Evolutionary conservation across 2,113 vertebrate species (phyloP).

Genomic region (Meleagris gallopavo): DNA sequence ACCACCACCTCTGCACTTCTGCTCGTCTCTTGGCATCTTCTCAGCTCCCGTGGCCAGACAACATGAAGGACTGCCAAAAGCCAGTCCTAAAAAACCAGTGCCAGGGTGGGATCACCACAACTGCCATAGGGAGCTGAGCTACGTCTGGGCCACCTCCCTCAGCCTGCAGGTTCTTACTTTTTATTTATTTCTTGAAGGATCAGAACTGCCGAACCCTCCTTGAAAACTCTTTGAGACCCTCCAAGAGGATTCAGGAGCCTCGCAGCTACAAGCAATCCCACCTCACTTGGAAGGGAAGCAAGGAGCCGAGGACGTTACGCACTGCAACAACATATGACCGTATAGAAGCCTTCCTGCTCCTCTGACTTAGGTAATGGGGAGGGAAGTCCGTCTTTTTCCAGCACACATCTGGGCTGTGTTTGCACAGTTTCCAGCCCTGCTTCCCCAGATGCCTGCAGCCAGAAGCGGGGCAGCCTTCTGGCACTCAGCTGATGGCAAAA

Average conservation of each 20-base stretch:
- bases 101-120: background rate
- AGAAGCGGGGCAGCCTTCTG: background rate
- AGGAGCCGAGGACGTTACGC: fast-evolving
- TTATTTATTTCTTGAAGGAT: background rate
- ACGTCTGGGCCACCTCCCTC: background rate
- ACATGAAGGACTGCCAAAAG: background rate
- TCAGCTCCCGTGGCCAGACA: background rate
- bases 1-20: background rate
- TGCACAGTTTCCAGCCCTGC: background rate
- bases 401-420: background rate
- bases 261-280: background rate
- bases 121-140: background rate
- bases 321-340: fast-evolving
- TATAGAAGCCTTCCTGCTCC: background rate
- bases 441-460: background rate
- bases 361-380: background rate
- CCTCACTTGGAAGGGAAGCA: background rate
- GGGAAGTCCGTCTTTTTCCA: background rate
- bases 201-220: background rate
- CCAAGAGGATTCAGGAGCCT: background rate
- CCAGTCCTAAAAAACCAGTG: background rate
- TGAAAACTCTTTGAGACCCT: background rate
- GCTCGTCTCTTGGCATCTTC: background rate
- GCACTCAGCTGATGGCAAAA: background rate
- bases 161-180: background rate